phyloP scores from a whole-genome alignment of 2,888 invertebrate genomes.

The Orchestes rusci region DNA sequence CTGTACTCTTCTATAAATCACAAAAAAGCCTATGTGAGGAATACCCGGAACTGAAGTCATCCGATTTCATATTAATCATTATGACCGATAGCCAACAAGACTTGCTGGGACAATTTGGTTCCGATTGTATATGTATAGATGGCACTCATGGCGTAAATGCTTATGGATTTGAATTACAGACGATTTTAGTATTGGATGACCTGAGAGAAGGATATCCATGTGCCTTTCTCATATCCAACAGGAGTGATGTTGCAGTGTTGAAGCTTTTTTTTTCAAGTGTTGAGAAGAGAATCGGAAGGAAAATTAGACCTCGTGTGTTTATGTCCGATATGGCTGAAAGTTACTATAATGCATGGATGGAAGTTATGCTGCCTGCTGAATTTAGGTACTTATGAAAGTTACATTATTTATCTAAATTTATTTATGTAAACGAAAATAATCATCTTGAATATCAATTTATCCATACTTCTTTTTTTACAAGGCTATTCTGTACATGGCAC shows the following conservation, averaged over 20 bases:
- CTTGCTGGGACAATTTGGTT: conserved; percentile 27
- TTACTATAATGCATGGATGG: background rate
- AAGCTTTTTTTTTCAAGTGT: conserved; percentile 20
- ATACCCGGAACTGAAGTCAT: background rate
- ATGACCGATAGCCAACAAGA: conserved; percentile 11
- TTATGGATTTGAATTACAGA: conserved; percentile 27
- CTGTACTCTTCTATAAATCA: conserved; percentile 14
- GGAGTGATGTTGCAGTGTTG: conserved; percentile 16
- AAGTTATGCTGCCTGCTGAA: background rate
- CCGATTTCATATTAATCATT: conserved; percentile 3
- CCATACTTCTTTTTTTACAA: background rate
- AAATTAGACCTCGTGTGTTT: background rate
- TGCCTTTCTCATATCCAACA: conserved; percentile 19
- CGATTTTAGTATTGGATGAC: conserved; percentile 26
- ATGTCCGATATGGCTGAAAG: conserved; percentile 3
- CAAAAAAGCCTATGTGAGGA: background rate
- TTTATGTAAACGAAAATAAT: too few relatives aligned
- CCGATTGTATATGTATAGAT: conserved; percentile 8
- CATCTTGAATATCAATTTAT: too few relatives aligned
- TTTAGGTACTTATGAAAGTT: background rate
- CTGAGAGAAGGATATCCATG: conserved; percentile 27
- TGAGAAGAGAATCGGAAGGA: conserved; percentile 13
- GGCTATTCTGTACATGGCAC: background rate
- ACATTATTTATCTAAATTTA: background rate
- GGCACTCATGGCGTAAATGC: conserved; percentile 18